Evolutionary conservation across 2,113 vertebrate species (phyloP), one percentile per base, ranked within the genome.

Genomic region (Antennarius striatus): DNA sequence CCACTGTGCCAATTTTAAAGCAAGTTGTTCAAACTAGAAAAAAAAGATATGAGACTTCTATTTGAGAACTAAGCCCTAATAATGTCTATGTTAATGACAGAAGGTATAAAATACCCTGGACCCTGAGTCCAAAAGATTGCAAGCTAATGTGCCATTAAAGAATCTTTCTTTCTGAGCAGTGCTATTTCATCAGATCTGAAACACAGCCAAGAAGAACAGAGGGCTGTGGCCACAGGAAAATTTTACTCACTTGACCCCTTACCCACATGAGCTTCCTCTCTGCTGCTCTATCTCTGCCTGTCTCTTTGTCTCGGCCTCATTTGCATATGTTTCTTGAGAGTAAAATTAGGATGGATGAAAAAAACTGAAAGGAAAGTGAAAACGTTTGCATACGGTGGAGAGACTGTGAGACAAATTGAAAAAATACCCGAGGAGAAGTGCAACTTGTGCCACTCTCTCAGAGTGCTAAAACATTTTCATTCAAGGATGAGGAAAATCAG

Each of bases 141-240:
- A 50, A 57, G 16, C 32, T 16, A 40, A 36, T n/a, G 43, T 11
- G 49, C 10, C 22, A 43, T 48, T 16, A 51, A 30, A 14, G 15
- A 58, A 30, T 17, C 22, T 22, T 22, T 22, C 48, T 80, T 86
- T 88, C 80, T 22, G 29, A 81, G 60, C 80, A 85, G 29, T 78
- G 83, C 92, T 91, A 94, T 94, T 93, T 94, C 92, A 93, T 92
- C 91, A 90, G 81, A 89, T 58, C 87, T 93, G 92, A 93, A 91
- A 77, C 5, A 62, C 56, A 89, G 93, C 93, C 90, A 93, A 89
- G 81, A 50, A 92, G 89, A 90, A 82, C 63, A 76, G 82, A 91
- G 22, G 55, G 84, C 79, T 75, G 58, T 78, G 63, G 75, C 76
- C 57, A 74, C 16, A 7, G 59, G 48, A 54, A 73, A 48, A 42